Conservation (phyloP, 35 echinoderm and acorn worm species). For the Lytechinus pictus region DNA sequence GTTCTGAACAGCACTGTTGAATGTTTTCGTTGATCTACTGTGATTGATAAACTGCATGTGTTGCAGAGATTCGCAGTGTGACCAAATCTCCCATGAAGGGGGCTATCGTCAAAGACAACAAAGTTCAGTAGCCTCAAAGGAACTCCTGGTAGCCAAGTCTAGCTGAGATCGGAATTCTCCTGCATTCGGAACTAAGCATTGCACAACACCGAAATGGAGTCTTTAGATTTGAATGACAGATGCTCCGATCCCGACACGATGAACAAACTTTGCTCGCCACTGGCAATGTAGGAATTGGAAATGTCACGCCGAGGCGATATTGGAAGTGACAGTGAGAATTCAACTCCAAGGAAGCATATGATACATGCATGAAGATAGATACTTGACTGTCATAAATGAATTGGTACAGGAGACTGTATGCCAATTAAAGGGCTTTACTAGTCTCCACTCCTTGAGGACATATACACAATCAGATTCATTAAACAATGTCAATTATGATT, state of each 20-base stretch:
- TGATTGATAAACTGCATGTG: not conserved
- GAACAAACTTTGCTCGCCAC: slow-evolving; percentile 15
- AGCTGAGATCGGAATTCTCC: slow-evolving; percentile 30
- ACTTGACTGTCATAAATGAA: not conserved
- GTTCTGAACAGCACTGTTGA: not conserved
- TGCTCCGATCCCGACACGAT: not conserved
- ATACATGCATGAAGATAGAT: not conserved
- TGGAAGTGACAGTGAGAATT: not conserved
- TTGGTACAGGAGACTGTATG: not conserved
- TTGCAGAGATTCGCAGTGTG: not conserved
- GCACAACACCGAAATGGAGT: not conserved
- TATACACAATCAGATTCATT: not conserved
- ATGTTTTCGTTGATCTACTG: not conserved
- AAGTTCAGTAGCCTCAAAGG: slow-evolving; percentile 22
- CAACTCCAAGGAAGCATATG: not conserved
- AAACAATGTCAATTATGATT: not conserved
- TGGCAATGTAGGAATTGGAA: not conserved
- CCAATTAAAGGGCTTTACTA: not conserved
- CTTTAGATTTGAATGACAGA: not conserved
- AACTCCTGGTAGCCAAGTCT: slow-evolving; percentile 37
- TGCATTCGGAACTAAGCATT: not conserved
- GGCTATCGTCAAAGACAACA: not conserved
- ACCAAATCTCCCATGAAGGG: not conserved
- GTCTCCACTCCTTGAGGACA: not conserved
- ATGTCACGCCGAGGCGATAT: not conserved